Evolutionary conservation across 1,140 invertebrate species (phyloP).

Genomic region (Macrosteles quadrilineatus): DNA sequence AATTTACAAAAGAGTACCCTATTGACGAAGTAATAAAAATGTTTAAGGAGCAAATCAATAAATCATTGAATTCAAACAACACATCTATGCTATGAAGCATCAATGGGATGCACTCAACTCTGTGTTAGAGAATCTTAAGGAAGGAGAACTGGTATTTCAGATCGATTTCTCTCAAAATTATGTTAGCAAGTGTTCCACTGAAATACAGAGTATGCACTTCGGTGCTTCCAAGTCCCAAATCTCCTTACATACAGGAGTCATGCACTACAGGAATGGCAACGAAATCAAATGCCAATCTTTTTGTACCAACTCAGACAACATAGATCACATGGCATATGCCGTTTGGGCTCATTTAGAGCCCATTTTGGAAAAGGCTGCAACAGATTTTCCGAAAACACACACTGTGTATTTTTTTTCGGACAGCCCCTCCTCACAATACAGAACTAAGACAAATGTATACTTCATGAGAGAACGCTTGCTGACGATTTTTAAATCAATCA

Average conservation of each 20-base stretch:
- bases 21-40: not conserved
- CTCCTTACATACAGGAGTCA: conserved; percentile 22
- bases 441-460: too few relatives aligned
- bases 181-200: conserved; percentile 23
- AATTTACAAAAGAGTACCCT: not conserved
- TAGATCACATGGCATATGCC: conserved; percentile 13
- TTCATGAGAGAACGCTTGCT: too few relatives aligned
- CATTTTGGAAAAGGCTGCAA: conserved; percentile 22
- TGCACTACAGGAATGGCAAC: not conserved
- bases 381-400: not conserved
- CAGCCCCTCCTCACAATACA: not conserved
- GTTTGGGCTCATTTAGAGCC: conserved; percentile 30
- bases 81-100: not conserved
- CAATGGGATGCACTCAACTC: not conserved
- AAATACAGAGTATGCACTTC: conserved; percentile 32
- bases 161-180: conserved; percentile 36
- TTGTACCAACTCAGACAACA: conserved; percentile 16
- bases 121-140: not conserved
- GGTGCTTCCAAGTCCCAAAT: conserved; percentile 33
- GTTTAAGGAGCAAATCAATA: not conserved
- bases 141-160: conserved; percentile 21
- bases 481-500: too few relatives aligned
- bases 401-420: conserved; percentile 5
- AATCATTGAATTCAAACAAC: not conserved
- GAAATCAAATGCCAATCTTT: conserved; percentile 8